phyloP scores from a whole-genome alignment of 2,113 vertebrate species.

The Zapus hudsonius region DNA sequence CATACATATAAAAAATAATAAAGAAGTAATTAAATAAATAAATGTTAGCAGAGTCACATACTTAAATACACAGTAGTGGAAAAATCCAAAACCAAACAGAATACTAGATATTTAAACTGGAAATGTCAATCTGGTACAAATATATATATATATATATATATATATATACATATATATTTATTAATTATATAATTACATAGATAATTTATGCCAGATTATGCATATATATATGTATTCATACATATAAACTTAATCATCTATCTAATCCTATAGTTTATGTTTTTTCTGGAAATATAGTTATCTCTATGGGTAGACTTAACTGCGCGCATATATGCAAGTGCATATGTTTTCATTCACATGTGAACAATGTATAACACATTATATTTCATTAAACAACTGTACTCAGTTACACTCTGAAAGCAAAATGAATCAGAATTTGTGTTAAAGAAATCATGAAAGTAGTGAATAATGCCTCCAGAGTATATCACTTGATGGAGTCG shows the following conservation, averaged over 20 bases:
- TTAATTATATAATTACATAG: too few relatives aligned
- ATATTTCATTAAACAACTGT: neutral
- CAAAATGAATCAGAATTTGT: neutral
- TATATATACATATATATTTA: too few relatives aligned
- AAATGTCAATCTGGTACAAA: neutral
- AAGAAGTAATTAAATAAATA: too few relatives aligned
- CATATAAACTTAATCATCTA: neutral
- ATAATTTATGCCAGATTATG: too few relatives aligned
- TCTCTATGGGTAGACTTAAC: neutral
- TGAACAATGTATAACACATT: neutral
- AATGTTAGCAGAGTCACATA: neutral
- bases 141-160: too few relatives aligned
- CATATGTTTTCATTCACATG: neutral
- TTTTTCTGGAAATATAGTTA: neutral
- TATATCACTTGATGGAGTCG: neutral
- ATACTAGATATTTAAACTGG: neutral
- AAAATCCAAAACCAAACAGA: neutral
- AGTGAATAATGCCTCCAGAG: neutral
- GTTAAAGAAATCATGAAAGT: neutral
- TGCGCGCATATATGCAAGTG: accelerated
- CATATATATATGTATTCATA: too few relatives aligned
- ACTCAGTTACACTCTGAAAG: neutral
- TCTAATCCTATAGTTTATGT: neutral
- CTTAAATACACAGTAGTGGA: neutral
- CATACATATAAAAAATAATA: too few relatives aligned